These are phyloP conservation scores for Drosophila neoperkinsi DNA, from an alignment of 2,888 invertebrate genomes.

Conservation along the genomic window DNA sequence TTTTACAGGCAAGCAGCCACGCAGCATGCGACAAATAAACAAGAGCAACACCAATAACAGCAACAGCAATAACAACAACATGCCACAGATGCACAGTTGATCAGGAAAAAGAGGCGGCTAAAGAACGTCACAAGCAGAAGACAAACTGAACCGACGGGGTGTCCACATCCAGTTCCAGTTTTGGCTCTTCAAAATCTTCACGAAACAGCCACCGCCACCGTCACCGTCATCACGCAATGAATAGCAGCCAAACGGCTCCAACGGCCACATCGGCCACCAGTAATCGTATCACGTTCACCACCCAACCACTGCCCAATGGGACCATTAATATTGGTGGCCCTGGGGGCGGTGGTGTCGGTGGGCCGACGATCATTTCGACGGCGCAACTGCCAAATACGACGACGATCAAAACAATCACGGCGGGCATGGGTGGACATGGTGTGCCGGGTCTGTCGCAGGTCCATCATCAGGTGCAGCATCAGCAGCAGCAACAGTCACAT, in stretches of 20 bases:
- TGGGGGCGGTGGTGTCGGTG: constrained; percentile 68
- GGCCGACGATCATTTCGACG: constrained; percentile 85
- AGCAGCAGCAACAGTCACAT: constrained; percentile 50
- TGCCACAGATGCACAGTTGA: constrained; percentile 64
- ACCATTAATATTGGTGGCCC: constrained; percentile 87
- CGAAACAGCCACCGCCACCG: constrained; percentile 29
- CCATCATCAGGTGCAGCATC: constrained; percentile 72
- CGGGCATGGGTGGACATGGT: constrained; percentile 72
- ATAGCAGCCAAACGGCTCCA: constrained; percentile 82
- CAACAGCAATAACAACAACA: constrained; percentile 38
- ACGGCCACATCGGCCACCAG: constrained; percentile 82
- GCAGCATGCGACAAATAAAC: constrained; percentile 58
- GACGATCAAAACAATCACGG: constrained; percentile 85
- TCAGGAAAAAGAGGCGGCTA: constrained; percentile 49
- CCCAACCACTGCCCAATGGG: constrained; percentile 90
- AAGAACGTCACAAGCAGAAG: constrained; percentile 44
- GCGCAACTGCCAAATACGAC: constrained; percentile 86
- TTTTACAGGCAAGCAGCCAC: constrained; percentile 54
- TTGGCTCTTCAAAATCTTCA: constrained; percentile 72
- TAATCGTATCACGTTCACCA: constrained; percentile 88
- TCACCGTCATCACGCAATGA: constrained; percentile 67
- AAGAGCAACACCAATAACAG: constrained; percentile 25
- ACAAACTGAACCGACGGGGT: constrained; percentile 20
- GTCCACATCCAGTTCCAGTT: constrained; percentile 29
- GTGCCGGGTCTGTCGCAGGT: constrained; percentile 79